Evolutionary conservation across 2,888 invertebrate genomes (phyloP).

Genomic region (Eubasilissa splendida): DNA sequence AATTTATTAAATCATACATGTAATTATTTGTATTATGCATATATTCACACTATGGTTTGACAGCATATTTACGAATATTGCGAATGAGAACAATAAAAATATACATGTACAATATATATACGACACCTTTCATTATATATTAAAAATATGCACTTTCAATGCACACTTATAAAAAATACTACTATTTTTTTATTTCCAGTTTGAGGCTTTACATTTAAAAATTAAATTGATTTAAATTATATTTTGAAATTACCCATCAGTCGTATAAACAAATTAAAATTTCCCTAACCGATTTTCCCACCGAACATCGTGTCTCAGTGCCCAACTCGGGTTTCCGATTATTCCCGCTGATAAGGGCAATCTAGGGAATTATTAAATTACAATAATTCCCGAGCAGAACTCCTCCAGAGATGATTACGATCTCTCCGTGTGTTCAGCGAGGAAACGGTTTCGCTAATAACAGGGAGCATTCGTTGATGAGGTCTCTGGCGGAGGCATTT

Average conservation of each 20-base stretch:
- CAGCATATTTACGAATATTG: too few relatives aligned
- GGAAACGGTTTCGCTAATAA: slow-evolving; percentile 8
- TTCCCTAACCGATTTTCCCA: not conserved
- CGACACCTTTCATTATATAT: too few relatives aligned
- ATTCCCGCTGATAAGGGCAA: not conserved
- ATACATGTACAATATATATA: too few relatives aligned
- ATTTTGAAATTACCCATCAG: not conserved
- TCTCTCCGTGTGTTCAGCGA: slow-evolving; percentile 13
- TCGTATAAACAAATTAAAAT: not conserved
- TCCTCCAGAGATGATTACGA: not conserved
- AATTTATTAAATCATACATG: too few relatives aligned
- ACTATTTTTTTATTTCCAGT: too few relatives aligned
- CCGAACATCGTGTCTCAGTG: not conserved
- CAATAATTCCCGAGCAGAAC: slow-evolving; percentile 18
- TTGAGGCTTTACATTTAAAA: not conserved
- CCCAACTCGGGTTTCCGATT: slow-evolving; percentile 7
- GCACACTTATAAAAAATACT: too few relatives aligned
- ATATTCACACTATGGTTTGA: too few relatives aligned
- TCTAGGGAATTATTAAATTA: slow-evolving; percentile 22
- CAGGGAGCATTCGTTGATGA: slow-evolving; percentile 21
- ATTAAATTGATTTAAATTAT: slow-evolving; percentile 1
- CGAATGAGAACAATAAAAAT: too few relatives aligned
- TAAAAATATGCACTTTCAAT: too few relatives aligned
- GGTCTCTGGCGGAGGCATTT: not conserved
- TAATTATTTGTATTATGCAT: too few relatives aligned